Base-by-base conservation (phyloP, 1,140 invertebrate species). In the Adelges cooleyi region DNA sequence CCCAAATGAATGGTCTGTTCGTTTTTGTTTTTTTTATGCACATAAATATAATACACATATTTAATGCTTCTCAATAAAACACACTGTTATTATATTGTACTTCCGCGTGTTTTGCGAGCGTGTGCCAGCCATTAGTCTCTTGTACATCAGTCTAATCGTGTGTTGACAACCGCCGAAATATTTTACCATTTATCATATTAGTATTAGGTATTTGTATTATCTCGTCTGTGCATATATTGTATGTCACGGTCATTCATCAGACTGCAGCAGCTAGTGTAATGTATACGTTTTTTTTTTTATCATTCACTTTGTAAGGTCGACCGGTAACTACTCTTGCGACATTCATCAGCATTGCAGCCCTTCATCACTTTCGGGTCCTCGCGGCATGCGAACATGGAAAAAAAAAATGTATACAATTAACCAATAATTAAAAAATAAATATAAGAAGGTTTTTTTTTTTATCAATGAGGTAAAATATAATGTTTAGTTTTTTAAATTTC, bases 231-330 rank as follows among this genome's bases (percentile, higher is more conserved):
- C n/a, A n/a, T 17, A 15, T 42, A 59, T 36, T 59, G 23, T 44
- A 59, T 59, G 53, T 59, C 53, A 59, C 38, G 53, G 53, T 17
- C 53, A 59, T 59, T 23, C 44, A 42, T 59, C 27, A 59, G 44
- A 44, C 53, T 59, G 22, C 53, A 59, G n/a, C 20, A 13, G 22
- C 20, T 20, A 59, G 27, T 4, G 42, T 20, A 29, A 33, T 53
- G 29, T 38, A 38, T 38, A 8, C 13, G 6, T 51, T 3, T 27
- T 27, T 51, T 27, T 27, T 51, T 18, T 51, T 36, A 38, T 53
- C 22, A 36, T 53, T 36, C 36, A 38, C 10, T n/a, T 42, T 40
- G 18, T 59, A 59, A 59, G 53, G 53, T 59, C 53, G 38, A 59
- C 53, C 38, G 29, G 53, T 54, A n/a, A n/a, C n/a, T 36, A 59